These are phyloP conservation scores for Athene noctua DNA, from an alignment of 2,113 vertebrate species.

Conservation along the genomic window DNA sequence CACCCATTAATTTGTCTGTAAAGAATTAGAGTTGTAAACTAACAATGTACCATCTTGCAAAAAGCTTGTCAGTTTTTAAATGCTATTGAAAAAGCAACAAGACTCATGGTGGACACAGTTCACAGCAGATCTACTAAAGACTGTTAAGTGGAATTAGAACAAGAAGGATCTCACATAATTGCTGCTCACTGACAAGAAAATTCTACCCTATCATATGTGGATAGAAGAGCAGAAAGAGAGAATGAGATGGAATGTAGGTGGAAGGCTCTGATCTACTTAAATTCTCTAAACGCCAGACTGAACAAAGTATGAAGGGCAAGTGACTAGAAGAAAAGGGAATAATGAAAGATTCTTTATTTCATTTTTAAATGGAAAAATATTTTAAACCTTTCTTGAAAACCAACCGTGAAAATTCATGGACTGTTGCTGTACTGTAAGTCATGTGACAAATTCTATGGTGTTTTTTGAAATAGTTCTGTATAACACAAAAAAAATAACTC, in stretches of 20 bases:
- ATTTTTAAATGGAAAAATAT: not conserved
- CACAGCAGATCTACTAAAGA: not conserved
- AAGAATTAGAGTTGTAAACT: not conserved
- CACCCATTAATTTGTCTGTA: not conserved
- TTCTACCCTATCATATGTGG: not conserved
- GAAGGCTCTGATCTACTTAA: conserved; percentile 28
- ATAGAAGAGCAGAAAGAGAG: conserved; percentile 21
- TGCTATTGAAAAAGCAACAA: not conserved
- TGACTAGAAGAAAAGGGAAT: not conserved
- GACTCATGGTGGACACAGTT: not conserved
- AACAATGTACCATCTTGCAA: not conserved
- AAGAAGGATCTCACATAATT: not conserved
- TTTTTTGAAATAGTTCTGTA: not conserved
- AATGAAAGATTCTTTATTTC: not conserved
- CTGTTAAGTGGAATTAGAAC: not conserved
- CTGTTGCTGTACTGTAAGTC: not conserved
- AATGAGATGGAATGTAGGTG: conserved; percentile 13
- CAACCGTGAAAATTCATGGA: not conserved
- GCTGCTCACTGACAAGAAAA: conserved; percentile 46
- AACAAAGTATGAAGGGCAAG: not conserved
- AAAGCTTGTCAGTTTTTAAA: not conserved
- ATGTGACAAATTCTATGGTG: not conserved
- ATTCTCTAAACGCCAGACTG: conserved; percentile 2
- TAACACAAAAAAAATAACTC: not conserved
- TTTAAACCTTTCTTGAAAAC: not conserved